Conservation (phyloP, 2,797 vertebrate genomes). For the Dermochelys coriacea region DNA sequence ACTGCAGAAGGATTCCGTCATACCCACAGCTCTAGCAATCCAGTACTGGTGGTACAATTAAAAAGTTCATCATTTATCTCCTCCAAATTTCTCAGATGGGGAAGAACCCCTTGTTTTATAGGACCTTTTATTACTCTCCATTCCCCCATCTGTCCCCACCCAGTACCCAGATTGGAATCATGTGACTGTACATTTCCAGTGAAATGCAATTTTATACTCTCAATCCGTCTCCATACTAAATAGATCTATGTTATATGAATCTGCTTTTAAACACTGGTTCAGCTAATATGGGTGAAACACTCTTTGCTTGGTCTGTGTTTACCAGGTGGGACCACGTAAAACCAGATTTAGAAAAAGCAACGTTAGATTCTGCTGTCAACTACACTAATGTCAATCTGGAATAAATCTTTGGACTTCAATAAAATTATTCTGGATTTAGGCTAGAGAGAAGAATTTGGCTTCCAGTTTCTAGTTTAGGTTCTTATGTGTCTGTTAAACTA, state of each 20-base stretch:
- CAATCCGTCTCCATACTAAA: neutral
- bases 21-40: constrained; percentile 8
- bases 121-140: neutral
- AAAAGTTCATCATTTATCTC: neutral
- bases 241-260: neutral
- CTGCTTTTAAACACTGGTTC: neutral
- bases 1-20: constrained; percentile 25
- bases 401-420: neutral
- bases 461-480: neutral
- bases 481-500: neutral
- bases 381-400: neutral
- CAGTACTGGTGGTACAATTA: neutral
- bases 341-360: neutral
- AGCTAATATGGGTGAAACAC: neutral
- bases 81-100: neutral
- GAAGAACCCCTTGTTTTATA: neutral
- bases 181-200: neutral
- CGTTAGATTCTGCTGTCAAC: neutral
- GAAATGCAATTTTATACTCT: neutral
- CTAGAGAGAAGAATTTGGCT: neutral
- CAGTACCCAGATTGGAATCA: neutral
- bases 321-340: neutral
- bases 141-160: neutral
- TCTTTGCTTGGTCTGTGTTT: neutral
- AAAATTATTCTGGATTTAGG: neutral